Evolutionary conservation across 2,888 invertebrate species (phyloP).

Genomic region (Xylota sylvarum): DNA sequence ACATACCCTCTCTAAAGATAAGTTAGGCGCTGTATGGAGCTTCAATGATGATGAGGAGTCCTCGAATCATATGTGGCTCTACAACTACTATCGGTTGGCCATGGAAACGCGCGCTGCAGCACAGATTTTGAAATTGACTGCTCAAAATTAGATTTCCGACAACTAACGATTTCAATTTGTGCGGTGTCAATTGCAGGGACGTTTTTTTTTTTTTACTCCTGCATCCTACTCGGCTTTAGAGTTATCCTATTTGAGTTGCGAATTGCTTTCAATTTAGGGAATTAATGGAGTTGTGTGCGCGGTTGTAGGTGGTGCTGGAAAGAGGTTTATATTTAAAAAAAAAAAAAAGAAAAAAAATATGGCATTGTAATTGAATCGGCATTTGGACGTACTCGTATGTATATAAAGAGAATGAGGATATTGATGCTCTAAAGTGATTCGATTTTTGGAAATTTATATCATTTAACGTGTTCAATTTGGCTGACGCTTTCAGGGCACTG

Average conservation of each 20-base stretch:
- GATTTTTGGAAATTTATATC: constrained; percentile 44
- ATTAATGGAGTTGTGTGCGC: constrained; percentile 53
- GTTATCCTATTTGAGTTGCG: constrained; percentile 70
- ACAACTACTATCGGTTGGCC: constrained; percentile 12
- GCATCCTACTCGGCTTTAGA: constrained; percentile 30
- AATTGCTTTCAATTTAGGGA: constrained; percentile 72
- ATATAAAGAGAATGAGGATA: constrained; percentile 10
- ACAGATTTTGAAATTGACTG: constrained; percentile 70
- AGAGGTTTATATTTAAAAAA: constrained; percentile 8
- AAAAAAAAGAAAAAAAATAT: background rate
- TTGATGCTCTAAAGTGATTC: constrained; percentile 36
- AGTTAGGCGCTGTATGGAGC: background rate
- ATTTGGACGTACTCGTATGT: constrained; percentile 3
- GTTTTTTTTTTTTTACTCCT: constrained; percentile 19
- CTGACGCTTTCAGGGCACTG: background rate
- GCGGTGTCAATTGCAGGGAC: constrained; percentile 75
- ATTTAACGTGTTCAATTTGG: constrained; percentile 31
- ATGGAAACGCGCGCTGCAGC: constrained; percentile 30
- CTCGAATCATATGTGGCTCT: constrained; percentile 16
- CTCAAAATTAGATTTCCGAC: constrained; percentile 76
- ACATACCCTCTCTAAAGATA: background rate
- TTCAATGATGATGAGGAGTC: constrained; percentile 7
- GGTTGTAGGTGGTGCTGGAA: background rate
- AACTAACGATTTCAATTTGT: constrained; percentile 77
- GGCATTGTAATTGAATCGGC: constrained; percentile 51